Evolutionary conservation across 2,113 vertebrate genomes (phyloP), one percentile per base, ranked within the genome.

Genomic region (Otocyon megalotis): DNA sequence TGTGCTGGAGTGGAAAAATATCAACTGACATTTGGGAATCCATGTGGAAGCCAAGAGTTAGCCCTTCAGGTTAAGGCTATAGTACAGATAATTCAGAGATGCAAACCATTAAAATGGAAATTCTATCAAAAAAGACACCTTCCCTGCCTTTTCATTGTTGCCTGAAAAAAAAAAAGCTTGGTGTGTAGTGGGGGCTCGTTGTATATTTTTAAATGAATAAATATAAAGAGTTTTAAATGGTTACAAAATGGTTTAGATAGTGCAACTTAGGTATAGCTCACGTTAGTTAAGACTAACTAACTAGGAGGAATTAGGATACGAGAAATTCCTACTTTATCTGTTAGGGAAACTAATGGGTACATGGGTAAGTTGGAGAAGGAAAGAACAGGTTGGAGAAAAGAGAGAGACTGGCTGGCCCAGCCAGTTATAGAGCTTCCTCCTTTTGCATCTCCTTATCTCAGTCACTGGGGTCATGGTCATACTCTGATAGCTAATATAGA

Each of bases 61-160:
- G 20, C 19, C 28, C 32, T 76, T 22, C 22, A 79, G 65, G 6
- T 81, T 48, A 85, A 93, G 30, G 19, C 30, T 71, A 8, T 69
- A 77, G 28, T 85, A n/a, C 81, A 88, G 24, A 30, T 37, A 93
- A 86, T 65, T 69, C 53, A 94, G 72, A 93, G 17, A 82, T 50
- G 30, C 58, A 96, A 94, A 60, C 48, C 32, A 69, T 35, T 83
- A 56, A 90, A 67, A 74, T 83, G 58, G 79, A 93, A 93, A 94
- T 94, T 93, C 20, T 82, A 19, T 93, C 16, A 80, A 19, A 72
- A 11, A 76, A 86, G 22, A 37, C 3, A 74, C 8, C 37, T 92
- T 80, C 3, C 28, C 24, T 89, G 28, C 2, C 14, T 89, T 80
- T 89, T 89, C 11, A 6, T 30, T 79, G 30, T 9, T 95, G 2